A percentile compares a stretch with the other conserved stretches of the same genome.
Conservation (phyloP, 2,113 vertebrate species). For the Hemiscyllium ocellatum region DNA sequence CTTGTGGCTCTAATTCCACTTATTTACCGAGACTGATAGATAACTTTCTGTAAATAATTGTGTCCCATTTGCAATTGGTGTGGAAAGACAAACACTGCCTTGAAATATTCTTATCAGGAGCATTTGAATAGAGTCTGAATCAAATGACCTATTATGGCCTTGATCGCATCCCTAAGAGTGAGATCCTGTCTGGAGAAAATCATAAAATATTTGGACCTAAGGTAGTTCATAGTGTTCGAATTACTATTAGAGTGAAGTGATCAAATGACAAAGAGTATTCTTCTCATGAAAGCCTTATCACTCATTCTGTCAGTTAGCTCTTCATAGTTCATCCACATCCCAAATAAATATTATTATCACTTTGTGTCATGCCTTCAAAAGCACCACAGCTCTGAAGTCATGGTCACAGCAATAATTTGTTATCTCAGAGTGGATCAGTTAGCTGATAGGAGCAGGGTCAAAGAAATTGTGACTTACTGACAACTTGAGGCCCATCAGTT, state of each 20-base stretch:
- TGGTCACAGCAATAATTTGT: conserved; percentile 43
- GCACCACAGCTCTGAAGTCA: conserved; percentile 44
- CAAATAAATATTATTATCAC: conserved; percentile 40
- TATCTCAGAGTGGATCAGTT: conserved; percentile 41
- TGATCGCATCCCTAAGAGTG: conserved; percentile 18
- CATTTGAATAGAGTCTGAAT: conserved; percentile 42
- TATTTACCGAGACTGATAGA: conserved; percentile 25
- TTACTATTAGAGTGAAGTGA: neutral
- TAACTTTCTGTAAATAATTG: conserved; percentile 13
- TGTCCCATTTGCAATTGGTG: conserved; percentile 38
- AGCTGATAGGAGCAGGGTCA: conserved; percentile 42
- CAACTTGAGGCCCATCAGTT: neutral
- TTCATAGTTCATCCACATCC: conserved; percentile 39
- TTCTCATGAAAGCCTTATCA: neutral
- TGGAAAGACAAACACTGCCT: conserved; percentile 20
- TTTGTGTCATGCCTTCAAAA: conserved; percentile 42
- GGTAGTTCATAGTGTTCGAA: neutral
- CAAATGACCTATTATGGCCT: conserved; percentile 35
- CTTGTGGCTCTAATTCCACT: conserved; percentile 16
- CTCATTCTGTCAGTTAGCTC: neutral
- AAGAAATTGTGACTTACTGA: conserved; percentile 43
- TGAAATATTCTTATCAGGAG: conserved; percentile 35
- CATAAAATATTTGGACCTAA: neutral
- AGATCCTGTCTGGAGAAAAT: conserved; percentile 17
- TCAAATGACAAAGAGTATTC: neutral